Conservation (phyloP, 2,797 vertebrate species). For the Silurus lanzhouensis region DNA sequence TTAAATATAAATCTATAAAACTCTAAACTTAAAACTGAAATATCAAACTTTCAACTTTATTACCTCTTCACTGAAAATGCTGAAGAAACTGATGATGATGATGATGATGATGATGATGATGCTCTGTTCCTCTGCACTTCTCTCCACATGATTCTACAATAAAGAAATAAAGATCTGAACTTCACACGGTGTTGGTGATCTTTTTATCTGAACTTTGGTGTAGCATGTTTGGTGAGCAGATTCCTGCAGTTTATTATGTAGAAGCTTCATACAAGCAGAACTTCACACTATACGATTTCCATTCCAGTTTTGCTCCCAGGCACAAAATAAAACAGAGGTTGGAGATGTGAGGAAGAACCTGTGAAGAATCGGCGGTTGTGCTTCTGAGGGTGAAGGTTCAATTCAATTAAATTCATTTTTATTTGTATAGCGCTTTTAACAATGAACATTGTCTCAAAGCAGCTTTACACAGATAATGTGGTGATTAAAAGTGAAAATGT, state of each 20-base stretch:
- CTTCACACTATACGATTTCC: background rate
- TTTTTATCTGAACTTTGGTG: background rate
- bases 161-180: constrained; percentile 8
- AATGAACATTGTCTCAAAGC: too few relatives aligned
- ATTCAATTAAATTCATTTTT: too few relatives aligned
- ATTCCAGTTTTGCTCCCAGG: background rate
- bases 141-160: background rate
- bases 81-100: background rate
- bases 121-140: background rate
- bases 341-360: background rate
- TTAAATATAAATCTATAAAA: background rate
- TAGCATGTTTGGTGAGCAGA: background rate
- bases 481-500: too few relatives aligned
- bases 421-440: too few relatives aligned
- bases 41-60: background rate
- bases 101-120: background rate
- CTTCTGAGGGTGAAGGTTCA: background rate
- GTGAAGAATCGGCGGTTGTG: background rate
- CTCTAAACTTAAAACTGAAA: background rate
- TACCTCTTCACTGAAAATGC: background rate
- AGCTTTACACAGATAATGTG: too few relatives aligned
- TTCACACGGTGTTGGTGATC: background rate
- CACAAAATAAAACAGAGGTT: background rate
- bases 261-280: background rate
- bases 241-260: background rate